phyloP scores from a whole-genome alignment of 2,888 invertebrate genomes.

The Heliothis peltigera region DNA sequence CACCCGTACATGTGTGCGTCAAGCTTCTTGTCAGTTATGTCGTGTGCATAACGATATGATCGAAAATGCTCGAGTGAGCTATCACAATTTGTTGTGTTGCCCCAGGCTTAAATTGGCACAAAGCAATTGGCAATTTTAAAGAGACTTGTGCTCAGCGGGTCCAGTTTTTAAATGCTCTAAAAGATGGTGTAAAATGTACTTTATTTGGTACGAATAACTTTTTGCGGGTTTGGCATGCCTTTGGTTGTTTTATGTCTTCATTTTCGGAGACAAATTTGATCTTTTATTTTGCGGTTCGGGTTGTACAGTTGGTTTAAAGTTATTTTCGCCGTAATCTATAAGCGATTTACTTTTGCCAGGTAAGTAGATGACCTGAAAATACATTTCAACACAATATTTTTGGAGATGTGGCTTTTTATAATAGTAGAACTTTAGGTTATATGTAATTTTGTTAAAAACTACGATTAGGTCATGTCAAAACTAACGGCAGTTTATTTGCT shows the following conservation, averaged over 20 bases:
- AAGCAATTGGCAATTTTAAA: too few species aligned
- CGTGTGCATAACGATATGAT: too few species aligned
- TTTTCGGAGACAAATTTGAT: conserved; percentile 13
- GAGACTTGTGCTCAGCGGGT: too few species aligned
- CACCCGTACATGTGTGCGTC: too few species aligned
- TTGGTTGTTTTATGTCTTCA: conserved; percentile 26
- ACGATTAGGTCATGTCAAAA: background rate
- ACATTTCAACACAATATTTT: too few species aligned
- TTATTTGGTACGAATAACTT: conserved; percentile 24
- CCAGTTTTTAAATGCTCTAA: too few species aligned
- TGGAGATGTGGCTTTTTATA: too few species aligned
- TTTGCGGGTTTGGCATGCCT: conserved; percentile 9
- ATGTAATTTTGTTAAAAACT: background rate
- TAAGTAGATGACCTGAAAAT: too few species aligned
- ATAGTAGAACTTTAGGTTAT: background rate
- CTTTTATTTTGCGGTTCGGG: background rate
- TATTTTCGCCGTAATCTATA: background rate
- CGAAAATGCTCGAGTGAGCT: too few species aligned
- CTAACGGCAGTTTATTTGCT: conserved; percentile 35
- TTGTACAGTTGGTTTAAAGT: conserved; percentile 10
- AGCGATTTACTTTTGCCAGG: background rate
- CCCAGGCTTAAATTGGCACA: too few species aligned
- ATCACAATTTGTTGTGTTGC: too few species aligned
- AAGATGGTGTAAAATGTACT: conserved; percentile 15
- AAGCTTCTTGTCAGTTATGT: too few species aligned